phyloP scores from a whole-genome alignment of 2,113 vertebrate genomes.

The Oreochromis niloticus region DNA sequence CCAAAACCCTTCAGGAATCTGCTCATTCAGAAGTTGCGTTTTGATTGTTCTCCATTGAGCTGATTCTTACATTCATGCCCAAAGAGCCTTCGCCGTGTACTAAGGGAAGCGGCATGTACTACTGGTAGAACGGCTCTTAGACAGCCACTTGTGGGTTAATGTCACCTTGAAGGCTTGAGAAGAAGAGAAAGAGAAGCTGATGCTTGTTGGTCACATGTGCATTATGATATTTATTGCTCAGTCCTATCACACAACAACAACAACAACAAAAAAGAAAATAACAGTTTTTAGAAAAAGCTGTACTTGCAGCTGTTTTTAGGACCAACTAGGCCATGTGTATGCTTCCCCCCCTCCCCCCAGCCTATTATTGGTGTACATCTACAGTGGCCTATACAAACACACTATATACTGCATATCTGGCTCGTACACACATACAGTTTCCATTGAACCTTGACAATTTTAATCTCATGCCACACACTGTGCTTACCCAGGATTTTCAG shows the following conservation, averaged over 20 bases:
- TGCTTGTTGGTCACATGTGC: conserved; percentile 46
- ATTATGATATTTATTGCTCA: conserved; percentile 73
- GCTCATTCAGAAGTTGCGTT: neutral
- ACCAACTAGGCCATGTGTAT: conserved; percentile 9
- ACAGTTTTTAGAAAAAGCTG: conserved; percentile 4
- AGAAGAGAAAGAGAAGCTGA: conserved; percentile 19
- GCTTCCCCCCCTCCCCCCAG: neutral
- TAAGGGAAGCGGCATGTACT: conserved; percentile 39
- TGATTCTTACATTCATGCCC: conserved; percentile 69
- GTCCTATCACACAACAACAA: conserved; percentile 62
- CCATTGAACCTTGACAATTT: neutral
- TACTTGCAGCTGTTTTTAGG: conserved; percentile 16
- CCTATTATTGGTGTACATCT: conserved; percentile 28
- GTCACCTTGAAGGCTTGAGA: conserved; percentile 23
- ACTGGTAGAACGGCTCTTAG: neutral
- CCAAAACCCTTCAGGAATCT: neutral
- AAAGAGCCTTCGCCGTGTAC: conserved; percentile 40
- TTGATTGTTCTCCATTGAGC: conserved; percentile 65
- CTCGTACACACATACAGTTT: conserved; percentile 23
- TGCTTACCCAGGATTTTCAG: conserved; percentile 29
- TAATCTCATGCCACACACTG: conserved; percentile 30
- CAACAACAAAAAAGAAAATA: neutral
- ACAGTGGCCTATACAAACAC: conserved; percentile 30
- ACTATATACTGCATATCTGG: conserved; percentile 40
- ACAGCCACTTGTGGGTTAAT: neutral